phyloP scores from a whole-genome alignment of 2,797 vertebrate species.

The Fistularia commersonii region DNA sequence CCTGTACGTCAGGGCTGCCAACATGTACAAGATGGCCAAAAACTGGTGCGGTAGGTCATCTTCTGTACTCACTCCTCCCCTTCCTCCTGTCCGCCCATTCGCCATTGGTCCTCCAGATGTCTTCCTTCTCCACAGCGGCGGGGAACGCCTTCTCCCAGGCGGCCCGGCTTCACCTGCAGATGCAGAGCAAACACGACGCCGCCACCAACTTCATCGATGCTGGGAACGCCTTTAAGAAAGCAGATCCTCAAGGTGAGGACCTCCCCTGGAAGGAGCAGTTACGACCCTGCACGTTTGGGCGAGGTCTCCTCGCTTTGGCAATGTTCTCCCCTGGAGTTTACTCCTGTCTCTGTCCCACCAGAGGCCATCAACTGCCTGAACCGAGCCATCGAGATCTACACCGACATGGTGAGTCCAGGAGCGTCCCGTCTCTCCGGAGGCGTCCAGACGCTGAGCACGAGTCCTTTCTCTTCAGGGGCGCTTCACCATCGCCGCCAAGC shows the following conservation, averaged over 20 bases:
- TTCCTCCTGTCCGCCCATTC: no score
- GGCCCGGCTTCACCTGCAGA: constrained; percentile 86
- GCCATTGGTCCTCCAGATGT: constrained; percentile 2
- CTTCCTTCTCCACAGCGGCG: constrained; percentile 74
- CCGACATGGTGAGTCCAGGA: constrained; percentile 76
- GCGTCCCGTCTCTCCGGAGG: neutral
- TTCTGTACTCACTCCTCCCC: neutral
- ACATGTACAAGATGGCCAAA: constrained; percentile 97
- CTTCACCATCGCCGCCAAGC: constrained; percentile 93
- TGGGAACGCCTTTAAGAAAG: constrained; percentile 93
- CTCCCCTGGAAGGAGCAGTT: neutral
- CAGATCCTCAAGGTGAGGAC: constrained; percentile 87
- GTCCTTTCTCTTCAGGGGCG: constrained; percentile 74
- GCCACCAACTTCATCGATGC: constrained; percentile 91
- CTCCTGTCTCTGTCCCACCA: constrained; percentile 48
- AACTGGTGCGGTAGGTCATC: constrained; percentile 92
- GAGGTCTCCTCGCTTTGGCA: no score
- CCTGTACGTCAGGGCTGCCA: constrained; percentile 87
- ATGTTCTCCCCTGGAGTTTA: no score
- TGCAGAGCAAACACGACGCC: constrained; percentile 93
- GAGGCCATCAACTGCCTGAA: constrained; percentile 77
- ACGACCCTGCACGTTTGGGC: no score
- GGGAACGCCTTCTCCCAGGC: constrained; percentile 91
- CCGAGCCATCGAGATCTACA: constrained; percentile 85
- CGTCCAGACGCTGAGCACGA: neutral